Percentiles rank a stretch among this genome's conserved stretches.
Evolutionary conservation across 2,888 invertebrate genomes (phyloP).

Genomic region (Enoplolaimus lenunculus): DNA sequence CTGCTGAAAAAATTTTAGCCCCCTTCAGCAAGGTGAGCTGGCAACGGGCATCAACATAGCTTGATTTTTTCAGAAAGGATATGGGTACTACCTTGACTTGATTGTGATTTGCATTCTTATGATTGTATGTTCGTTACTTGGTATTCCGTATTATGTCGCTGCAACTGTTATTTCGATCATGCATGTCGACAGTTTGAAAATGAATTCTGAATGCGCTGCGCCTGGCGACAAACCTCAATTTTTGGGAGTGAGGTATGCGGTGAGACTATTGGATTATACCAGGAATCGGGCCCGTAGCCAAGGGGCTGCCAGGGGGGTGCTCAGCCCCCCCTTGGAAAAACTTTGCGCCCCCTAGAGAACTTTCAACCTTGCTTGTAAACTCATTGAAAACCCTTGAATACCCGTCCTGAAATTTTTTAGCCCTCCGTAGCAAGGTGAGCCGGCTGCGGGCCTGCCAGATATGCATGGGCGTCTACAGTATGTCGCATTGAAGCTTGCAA

Average conservation of each 20-base stretch:
- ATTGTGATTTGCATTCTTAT: conserved; percentile 71
- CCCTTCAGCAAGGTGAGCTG: no score
- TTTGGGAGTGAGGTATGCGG: conserved; percentile 35
- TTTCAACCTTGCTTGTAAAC: no score
- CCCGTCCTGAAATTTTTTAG: no score
- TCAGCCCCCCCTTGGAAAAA: neutral
- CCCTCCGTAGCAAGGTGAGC: no score
- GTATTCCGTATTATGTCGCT: conserved; percentile 89
- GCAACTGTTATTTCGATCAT: conserved; percentile 82
- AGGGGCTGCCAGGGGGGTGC: neutral
- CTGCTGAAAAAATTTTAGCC: no score
- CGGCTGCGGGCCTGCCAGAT: no score
- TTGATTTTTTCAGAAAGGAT: conserved; percentile 71
- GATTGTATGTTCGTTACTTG: conserved; percentile 62
- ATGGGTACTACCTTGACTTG: conserved; percentile 86
- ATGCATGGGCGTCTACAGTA: no score
- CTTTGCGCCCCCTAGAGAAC: no score
- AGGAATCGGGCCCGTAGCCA: no score
- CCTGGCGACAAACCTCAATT: conserved; percentile 82
- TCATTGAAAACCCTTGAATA: neutral
- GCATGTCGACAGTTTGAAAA: conserved; percentile 78
- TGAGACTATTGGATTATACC: no score
- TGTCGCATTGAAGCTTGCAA: no score
- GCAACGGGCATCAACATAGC: no score
- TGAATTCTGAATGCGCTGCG: conserved; percentile 64